Evolutionary conservation across 2,888 invertebrate genomes (phyloP), one percentile per base, ranked within the genome.

Genomic region (Nowickia ferox): DNA sequence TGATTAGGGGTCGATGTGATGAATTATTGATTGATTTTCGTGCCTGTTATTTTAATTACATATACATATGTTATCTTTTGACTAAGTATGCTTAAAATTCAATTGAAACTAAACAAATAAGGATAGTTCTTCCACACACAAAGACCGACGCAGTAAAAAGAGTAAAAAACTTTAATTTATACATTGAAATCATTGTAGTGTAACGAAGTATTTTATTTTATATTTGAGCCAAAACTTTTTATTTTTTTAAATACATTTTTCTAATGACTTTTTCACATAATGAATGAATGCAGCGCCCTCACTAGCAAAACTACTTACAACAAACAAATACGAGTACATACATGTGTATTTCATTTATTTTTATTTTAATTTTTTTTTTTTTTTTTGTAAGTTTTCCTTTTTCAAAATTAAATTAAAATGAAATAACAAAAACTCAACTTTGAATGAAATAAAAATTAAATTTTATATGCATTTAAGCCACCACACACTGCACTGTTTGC

Each of bases 181-280:
- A 72, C 84, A 77, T 72, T 61, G 68, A 85, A 85, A 69, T 82
- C 82, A 82, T 75, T 82, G 69, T 71, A 75, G 80, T 75, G 82
- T 74, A 85, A 82, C 85, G 59, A 74, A 78, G 68, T 55, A 82
- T 85, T 78, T 65, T 48, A 6, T 15, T 48, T 48, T 15, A 15
- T 81, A 77, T 63, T 77, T 40, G 1, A 61, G 15, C 6, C 40
- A 61, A 40, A 48, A 19, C 10, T 77, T 68, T 57, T 77, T 38
- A 4, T 17, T 61, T 61, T 17, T 30, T 30, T 6, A 6, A 19
- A 40, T 9, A 38, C 6, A 40, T 42, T 63, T 63, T 65, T 53
- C 40, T 53, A 48, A 19, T 22, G 51, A 17, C 48, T 61, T 68
- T 68, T 30, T 17, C 38, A 17, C 17, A 68, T 19, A 44, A 48